These are phyloP conservation scores for Eustalomyia histrio DNA, from an alignment of 2,888 invertebrate genomes.

Conservation along the genomic window DNA sequence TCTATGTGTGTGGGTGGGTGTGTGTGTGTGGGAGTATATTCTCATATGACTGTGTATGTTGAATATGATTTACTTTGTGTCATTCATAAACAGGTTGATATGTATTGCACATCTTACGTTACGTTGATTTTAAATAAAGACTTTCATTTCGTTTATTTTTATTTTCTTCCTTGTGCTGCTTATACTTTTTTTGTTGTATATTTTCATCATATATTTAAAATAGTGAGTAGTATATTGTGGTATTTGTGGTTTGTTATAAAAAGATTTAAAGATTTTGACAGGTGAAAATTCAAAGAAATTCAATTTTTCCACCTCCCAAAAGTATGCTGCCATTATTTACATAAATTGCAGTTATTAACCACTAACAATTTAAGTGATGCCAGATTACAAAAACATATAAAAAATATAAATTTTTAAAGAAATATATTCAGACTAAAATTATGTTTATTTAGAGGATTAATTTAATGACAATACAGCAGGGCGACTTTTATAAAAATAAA, in stretches of 20 bases:
- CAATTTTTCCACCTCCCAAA: constrained; percentile 12
- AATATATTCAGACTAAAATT: no score
- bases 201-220: no score
- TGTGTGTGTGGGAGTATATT: not conserved
- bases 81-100: constrained; percentile 61
- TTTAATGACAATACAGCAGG: no score
- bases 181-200: not conserved
- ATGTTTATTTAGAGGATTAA: no score
- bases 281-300: constrained; percentile 11
- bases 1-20: not conserved
- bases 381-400: not conserved
- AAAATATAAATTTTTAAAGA: no score
- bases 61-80: constrained; percentile 58
- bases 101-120: constrained; percentile 64
- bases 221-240: no score
- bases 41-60: constrained; percentile 3
- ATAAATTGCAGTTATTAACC: not conserved
- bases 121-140: constrained; percentile 59
- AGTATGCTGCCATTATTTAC: constrained; percentile 25
- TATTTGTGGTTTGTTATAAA: constrained; percentile 24
- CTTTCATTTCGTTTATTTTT: constrained; percentile 18
- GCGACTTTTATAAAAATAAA: no score
- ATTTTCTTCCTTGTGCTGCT: constrained; percentile 6
- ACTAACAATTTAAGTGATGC: not conserved
- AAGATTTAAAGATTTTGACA: not conserved